Evolutionary conservation across 2,113 vertebrate species (phyloP).

Genomic region (Plestiodon gilberti): DNA sequence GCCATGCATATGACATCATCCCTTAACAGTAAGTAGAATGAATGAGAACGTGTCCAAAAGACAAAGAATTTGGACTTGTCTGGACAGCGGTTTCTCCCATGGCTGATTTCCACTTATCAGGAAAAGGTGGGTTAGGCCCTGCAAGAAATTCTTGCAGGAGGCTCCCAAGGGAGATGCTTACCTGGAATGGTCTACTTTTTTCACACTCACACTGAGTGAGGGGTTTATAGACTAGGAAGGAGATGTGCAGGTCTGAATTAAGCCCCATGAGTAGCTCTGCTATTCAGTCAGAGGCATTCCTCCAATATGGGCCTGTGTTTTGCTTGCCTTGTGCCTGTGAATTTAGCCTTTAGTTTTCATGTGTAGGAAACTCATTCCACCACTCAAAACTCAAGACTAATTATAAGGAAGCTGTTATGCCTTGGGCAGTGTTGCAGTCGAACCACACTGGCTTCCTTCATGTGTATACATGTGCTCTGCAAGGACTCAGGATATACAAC

Average conservation of each 20-base stretch:
- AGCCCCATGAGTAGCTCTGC: constrained; percentile 4
- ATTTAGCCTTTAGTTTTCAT: constrained; percentile 12
- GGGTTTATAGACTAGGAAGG: background rate
- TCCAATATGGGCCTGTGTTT: background rate
- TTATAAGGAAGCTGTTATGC: constrained; percentile 23
- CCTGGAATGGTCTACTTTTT: constrained; percentile 12
- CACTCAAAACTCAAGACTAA: constrained; percentile 45
- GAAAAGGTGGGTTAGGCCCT: background rate
- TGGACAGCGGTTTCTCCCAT: background rate
- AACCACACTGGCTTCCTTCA: constrained; percentile 45
- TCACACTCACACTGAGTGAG: background rate
- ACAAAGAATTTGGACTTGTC: background rate
- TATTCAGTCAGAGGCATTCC: background rate
- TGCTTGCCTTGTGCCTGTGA: constrained; percentile 7
- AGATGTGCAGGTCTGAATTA: background rate
- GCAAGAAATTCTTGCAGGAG: background rate
- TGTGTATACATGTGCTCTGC: background rate
- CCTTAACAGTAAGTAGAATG: background rate
- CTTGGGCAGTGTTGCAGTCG: constrained; percentile 13
- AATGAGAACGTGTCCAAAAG: background rate
- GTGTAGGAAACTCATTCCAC: constrained; percentile 17
- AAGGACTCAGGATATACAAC: constrained; percentile 52
- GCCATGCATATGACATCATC: background rate
- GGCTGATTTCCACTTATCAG: background rate
- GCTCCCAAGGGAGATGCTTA: background rate